Evolutionary conservation across 64 coral and sea anemone genomes (phyloP).

Genomic region (Pachyseris speciosa): DNA sequence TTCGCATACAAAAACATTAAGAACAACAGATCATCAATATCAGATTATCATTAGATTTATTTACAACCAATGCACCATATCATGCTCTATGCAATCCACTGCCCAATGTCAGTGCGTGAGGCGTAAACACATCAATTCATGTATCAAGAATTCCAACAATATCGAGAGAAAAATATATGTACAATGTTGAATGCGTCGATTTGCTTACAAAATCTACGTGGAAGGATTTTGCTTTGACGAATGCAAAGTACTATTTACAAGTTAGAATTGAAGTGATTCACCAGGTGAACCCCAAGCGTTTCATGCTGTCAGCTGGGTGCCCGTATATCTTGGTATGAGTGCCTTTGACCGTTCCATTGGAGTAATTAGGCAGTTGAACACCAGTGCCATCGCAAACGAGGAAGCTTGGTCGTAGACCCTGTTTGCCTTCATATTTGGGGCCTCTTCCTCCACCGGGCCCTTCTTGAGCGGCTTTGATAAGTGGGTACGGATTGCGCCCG

Average conservation of each 20-base stretch:
- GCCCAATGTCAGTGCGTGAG: too few relatives aligned
- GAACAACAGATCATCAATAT: too few relatives aligned
- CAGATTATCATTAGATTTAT: background rate
- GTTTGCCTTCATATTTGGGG: slow-evolving; percentile 88
- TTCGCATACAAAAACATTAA: too few relatives aligned
- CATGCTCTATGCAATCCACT: background rate
- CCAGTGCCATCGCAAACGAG: slow-evolving; percentile 93
- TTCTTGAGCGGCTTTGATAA: slow-evolving; percentile 93
- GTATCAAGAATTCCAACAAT: too few relatives aligned
- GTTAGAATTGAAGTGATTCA: slow-evolving; percentile 12
- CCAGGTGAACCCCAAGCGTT: slow-evolving; percentile 94
- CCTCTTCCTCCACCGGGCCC: slow-evolving; percentile 91
- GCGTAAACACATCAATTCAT: too few relatives aligned
- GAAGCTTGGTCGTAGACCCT: slow-evolving; percentile 91
- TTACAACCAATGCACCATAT: background rate
- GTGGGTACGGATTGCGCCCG: slow-evolving; percentile 88
- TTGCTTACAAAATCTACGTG: background rate
- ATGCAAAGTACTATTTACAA: slow-evolving; percentile 6
- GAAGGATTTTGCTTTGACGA: background rate
- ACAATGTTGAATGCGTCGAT: background rate
- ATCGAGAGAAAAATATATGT: too few relatives aligned
- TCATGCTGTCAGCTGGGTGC: slow-evolving; percentile 78
- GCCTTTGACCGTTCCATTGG: slow-evolving; percentile 73
- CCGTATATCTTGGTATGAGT: slow-evolving; percentile 92
- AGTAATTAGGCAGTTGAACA: slow-evolving; percentile 93